Conservation (phyloP, 2,888 invertebrate genomes). For the Aphodius granarius region DNA sequence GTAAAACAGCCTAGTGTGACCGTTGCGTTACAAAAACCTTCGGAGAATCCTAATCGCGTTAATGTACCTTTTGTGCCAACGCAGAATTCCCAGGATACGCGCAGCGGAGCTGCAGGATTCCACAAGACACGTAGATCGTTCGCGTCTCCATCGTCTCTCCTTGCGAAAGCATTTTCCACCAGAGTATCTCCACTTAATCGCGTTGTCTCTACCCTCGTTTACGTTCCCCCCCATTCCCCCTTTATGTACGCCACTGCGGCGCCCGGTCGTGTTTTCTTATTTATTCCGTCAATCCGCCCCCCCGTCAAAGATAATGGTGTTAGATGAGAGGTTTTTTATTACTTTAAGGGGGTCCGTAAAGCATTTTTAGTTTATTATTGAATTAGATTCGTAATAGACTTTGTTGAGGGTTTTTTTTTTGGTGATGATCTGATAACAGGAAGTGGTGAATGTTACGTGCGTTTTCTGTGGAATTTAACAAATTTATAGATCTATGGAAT, state of each 20-base stretch:
- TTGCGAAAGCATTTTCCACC: background rate
- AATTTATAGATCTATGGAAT: too few species aligned
- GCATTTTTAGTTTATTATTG: background rate
- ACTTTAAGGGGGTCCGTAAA: background rate
- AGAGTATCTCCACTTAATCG: background rate
- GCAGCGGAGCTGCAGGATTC: background rate
- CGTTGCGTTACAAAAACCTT: background rate
- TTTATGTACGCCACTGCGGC: background rate
- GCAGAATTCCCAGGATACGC: background rate
- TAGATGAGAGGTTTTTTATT: background rate
- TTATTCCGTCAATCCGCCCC: background rate
- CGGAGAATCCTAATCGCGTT: constrained; percentile 1
- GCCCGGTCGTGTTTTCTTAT: background rate
- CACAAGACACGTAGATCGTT: background rate
- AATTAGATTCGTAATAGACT: background rate
- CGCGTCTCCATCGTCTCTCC: background rate
- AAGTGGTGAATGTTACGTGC: too few species aligned
- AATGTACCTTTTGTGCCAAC: background rate
- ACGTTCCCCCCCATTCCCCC: too few species aligned
- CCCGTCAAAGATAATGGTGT: background rate
- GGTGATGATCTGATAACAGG: too few species aligned
- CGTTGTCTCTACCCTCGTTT: background rate
- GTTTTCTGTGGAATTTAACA: too few species aligned
- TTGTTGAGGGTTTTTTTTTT: too few species aligned
- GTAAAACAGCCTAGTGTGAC: too few species aligned